A percentile compares a stretch with the other conserved stretches of the same genome.
Conservation (phyloP, 2,797 vertebrate genomes). For the Onychomys leucogaster region DNA sequence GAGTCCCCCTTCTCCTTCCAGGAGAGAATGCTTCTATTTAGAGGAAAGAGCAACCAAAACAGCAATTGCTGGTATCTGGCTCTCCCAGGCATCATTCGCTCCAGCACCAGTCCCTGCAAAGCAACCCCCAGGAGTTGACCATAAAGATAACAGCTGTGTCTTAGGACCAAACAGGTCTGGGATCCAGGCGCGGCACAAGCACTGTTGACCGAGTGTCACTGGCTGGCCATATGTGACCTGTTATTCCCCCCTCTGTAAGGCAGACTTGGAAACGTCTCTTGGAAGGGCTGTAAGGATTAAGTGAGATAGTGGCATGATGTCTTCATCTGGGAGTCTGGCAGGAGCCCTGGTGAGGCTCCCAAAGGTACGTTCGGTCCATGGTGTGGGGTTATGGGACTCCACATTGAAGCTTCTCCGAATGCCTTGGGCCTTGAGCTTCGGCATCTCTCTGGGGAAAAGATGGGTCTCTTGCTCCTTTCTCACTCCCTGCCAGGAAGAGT, state of each 20-base stretch:
- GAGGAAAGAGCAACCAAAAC: not conserved
- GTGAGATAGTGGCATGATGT: fast-evolving
- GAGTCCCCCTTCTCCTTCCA: not conserved
- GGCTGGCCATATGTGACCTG: fast-evolving
- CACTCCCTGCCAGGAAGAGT: fast-evolving
- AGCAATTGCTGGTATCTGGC: not conserved
- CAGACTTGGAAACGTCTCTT: fast-evolving
- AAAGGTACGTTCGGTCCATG: fast-evolving
- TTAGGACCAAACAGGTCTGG: fast-evolving
- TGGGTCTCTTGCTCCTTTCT: fast-evolving
- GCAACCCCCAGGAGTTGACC: fast-evolving
- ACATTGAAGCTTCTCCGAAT: not conserved
- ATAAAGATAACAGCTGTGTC: fast-evolving
- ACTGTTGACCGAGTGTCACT: fast-evolving
- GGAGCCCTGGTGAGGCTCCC: fast-evolving
- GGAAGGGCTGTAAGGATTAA: fast-evolving
- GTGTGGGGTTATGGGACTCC: fast-evolving
- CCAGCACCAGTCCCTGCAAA: fast-evolving
- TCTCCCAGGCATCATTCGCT: not conserved
- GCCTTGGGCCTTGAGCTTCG: fast-evolving
- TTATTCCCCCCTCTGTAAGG: fast-evolving
- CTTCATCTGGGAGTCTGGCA: not conserved
- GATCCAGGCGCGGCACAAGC: fast-evolving
- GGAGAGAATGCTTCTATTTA: not conserved
- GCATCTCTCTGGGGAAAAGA: fast-evolving